A percentile compares a stretch with the other conserved stretches of the same genome.
Evolutionary conservation across 2,113 vertebrate species (phyloP).

Genomic region (Trematocara nigrifrons): DNA sequence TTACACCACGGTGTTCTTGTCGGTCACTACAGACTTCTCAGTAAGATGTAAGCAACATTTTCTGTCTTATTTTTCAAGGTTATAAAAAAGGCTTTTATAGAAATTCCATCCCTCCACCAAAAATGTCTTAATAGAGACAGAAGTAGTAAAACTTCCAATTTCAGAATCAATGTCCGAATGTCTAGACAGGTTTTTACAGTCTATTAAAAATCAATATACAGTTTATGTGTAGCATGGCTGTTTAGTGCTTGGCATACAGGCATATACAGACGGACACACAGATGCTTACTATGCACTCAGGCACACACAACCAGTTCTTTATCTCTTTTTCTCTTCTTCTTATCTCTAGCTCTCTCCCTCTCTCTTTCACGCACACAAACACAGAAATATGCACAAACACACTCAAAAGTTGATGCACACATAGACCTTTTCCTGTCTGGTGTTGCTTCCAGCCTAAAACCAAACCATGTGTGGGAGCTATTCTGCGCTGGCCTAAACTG

Average conservation of each 20-base stretch:
- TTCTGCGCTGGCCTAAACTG: conserved; percentile 27
- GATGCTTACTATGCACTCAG: background rate
- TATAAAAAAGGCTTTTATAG: background rate
- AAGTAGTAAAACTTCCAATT: background rate
- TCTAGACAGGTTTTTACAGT: background rate
- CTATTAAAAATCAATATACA: conserved; percentile 15
- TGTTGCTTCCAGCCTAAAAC: conserved; percentile 57
- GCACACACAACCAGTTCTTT: background rate
- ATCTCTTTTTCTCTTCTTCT: background rate
- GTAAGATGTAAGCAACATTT: background rate
- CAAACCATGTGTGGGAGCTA: conserved; percentile 55
- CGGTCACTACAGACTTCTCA: background rate
- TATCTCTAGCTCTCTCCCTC: background rate
- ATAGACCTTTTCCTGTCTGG: conserved; percentile 36
- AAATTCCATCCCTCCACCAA: background rate
- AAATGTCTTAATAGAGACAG: background rate
- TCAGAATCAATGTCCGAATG: background rate
- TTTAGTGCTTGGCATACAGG: background rate
- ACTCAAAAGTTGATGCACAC: background rate
- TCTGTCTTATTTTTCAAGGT: background rate
- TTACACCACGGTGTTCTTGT: background rate
- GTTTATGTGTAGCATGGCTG: conserved; percentile 18
- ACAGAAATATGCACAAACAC: background rate
- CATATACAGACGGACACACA: background rate
- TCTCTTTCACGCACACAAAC: background rate